Base-by-base conservation (phyloP, 2,888 invertebrate genomes). In the Cataglyphis albicans region DNA sequence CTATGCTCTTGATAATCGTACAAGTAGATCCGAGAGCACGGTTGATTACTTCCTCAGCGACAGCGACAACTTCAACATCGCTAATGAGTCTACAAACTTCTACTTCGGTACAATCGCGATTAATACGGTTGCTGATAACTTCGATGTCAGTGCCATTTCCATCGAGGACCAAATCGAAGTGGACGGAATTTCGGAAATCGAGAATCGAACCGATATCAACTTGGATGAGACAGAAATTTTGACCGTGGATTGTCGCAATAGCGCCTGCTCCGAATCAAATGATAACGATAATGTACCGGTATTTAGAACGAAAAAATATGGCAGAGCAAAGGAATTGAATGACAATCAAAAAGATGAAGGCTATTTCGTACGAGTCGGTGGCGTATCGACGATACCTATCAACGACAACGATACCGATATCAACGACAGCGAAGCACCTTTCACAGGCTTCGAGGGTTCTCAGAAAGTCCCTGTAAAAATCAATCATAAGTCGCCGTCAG, bases 391-490 rank as follows among this genome's bases (percentile, higher is more conserved):
- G 25, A 44, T 15, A 25, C 32, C 84, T 32, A 63, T 44, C 32
- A 86, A 87, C 52, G 86, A 72, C 12, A 70, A 32, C 48, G 64
- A 81, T 15, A 81, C 65, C 55, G 63, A 48, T 48, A 35, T 35
- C 63, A 12, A 81, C 52, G 83, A 86, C 65, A 72, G 52, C 55
- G 93, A 92, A 65, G 76, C 88, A 10, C 89, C 90, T 1, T 92
- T 93, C 83, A 86, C 86, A 3, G 93, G 92, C 2, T 92, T 93
- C 85, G 91, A 91, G 63, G 91, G 92, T 29, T 91, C 92, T 29
- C 91, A 91, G 82, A 93, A 93, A 81, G 91, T 92, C 44, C 90
- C 93, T 29, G 87, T 90, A 67, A 91, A 87, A 84, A 88, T 90
- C 64, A 92, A 91, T 72, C 87, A 91, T 68, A 89, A 88, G 70